A percentile compares a stretch with the other conserved stretches of the same genome.
Conservation (phyloP, 2,888 invertebrate species). For the Lingula anatina region DNA sequence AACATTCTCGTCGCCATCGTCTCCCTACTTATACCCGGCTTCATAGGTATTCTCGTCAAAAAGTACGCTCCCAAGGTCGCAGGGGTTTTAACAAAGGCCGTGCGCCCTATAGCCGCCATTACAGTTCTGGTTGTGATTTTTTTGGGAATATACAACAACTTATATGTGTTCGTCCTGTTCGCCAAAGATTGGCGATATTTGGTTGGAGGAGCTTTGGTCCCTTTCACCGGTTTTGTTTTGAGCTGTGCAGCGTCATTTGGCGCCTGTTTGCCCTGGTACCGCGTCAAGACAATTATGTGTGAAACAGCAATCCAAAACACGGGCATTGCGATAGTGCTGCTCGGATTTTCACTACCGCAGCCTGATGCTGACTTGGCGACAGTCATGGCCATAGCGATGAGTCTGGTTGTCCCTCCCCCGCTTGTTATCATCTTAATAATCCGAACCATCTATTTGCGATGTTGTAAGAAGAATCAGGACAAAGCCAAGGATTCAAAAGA, state of each 20-base stretch:
- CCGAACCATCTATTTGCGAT: not conserved
- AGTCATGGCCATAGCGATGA: not conserved
- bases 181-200: not conserved
- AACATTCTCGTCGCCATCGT: not conserved
- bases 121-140: not conserved
- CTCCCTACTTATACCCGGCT: not conserved
- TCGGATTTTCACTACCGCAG: conserved; percentile 1
- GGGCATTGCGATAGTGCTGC: not conserved
- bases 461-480: not conserved
- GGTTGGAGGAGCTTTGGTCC: not conserved
- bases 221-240: not conserved
- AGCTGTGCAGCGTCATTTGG: not conserved
- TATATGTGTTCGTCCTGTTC: not conserved
- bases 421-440: too few species aligned
- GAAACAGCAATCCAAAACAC: conserved; percentile 3
- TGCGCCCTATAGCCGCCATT: not conserved
- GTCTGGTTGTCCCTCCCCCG: not conserved
- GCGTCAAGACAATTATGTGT: not conserved
- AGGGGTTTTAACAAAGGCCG: not conserved
- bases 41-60: not conserved
- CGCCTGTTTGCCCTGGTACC: not conserved
- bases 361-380: conserved; percentile 1
- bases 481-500: not conserved
- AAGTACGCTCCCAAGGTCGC: not conserved
- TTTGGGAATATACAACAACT: not conserved